Percentiles rank a stretch among this genome's conserved stretches.
Evolutionary conservation across 2,113 vertebrate genomes (phyloP).

Genomic region (Monarcha castaneiventris): DNA sequence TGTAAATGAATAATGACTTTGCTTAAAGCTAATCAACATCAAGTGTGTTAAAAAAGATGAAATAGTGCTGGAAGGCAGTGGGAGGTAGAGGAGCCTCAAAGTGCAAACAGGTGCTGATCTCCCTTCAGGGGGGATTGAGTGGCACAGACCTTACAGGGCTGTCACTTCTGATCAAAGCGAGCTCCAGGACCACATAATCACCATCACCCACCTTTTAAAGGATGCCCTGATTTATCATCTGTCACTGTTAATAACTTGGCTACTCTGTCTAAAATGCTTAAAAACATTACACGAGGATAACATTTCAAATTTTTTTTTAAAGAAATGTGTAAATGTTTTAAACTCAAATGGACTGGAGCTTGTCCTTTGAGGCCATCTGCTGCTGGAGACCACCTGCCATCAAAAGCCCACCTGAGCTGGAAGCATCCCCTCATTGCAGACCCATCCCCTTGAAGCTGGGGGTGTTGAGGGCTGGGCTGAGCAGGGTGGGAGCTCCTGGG

Average conservation of each 20-base stretch:
- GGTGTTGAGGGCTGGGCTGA: background rate
- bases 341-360: background rate
- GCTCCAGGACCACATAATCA: conserved; percentile 76
- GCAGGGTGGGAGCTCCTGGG: background rate
- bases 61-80: conserved; percentile 58
- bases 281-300: conserved; percentile 42
- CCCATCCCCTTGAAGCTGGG: background rate
- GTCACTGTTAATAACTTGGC: conserved; percentile 62
- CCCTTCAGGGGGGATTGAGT: conserved; percentile 67
- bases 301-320: background rate
- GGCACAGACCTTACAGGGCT: conserved; percentile 73
- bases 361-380: conserved; percentile 45
- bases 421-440: background rate
- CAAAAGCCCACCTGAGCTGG: conserved; percentile 47
- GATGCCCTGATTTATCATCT: conserved; percentile 64
- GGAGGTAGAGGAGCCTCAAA: conserved; percentile 79
- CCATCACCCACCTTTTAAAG: conserved; percentile 59
- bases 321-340: conserved; percentile 31
- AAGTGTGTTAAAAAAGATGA: conserved; percentile 46
- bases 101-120: conserved; percentile 85
- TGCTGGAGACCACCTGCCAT: conserved; percentile 39
- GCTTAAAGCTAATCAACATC: conserved; percentile 54
- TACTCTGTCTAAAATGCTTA: conserved; percentile 48
- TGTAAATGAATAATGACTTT: conserved; percentile 32
- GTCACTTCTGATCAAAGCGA: conserved; percentile 85